Evolutionary conservation across 2,797 vertebrate genomes (phyloP).

Genomic region (Ceryle rudis): DNA sequence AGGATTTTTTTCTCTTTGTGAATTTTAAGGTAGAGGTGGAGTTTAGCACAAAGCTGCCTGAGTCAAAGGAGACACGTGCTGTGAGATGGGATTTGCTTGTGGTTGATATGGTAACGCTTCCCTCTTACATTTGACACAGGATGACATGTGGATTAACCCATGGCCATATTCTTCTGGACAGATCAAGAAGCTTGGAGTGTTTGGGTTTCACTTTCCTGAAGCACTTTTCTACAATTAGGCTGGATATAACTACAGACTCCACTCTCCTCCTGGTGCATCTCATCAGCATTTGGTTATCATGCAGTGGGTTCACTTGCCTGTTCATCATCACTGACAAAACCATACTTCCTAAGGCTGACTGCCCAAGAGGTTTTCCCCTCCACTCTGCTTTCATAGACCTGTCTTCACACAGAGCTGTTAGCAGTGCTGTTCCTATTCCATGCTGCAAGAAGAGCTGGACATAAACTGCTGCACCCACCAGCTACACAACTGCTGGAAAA

Average conservation of each 20-base stretch:
- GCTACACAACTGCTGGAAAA: background rate
- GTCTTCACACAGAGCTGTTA: background rate
- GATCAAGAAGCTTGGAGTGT: background rate
- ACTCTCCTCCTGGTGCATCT: background rate
- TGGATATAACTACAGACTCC: background rate
- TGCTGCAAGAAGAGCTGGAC: background rate
- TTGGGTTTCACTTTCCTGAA: background rate
- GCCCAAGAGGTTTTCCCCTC: background rate
- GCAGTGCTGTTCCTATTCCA: accelerated
- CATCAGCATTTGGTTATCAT: background rate
- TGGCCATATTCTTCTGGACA: background rate
- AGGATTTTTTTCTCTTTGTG: background rate
- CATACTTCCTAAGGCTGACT: background rate
- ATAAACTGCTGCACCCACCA: background rate
- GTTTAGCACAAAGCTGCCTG: background rate
- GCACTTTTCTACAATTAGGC: background rate
- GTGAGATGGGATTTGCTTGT: background rate
- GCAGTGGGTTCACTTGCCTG: background rate
- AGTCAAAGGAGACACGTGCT: background rate
- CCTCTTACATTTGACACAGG: background rate
- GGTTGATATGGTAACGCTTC: background rate
- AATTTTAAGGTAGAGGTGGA: background rate
- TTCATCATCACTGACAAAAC: background rate
- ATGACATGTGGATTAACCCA: background rate
- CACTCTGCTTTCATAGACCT: background rate